Conservation (phyloP, 2,113 vertebrate genomes). For the Tachuris rubrigastra region DNA sequence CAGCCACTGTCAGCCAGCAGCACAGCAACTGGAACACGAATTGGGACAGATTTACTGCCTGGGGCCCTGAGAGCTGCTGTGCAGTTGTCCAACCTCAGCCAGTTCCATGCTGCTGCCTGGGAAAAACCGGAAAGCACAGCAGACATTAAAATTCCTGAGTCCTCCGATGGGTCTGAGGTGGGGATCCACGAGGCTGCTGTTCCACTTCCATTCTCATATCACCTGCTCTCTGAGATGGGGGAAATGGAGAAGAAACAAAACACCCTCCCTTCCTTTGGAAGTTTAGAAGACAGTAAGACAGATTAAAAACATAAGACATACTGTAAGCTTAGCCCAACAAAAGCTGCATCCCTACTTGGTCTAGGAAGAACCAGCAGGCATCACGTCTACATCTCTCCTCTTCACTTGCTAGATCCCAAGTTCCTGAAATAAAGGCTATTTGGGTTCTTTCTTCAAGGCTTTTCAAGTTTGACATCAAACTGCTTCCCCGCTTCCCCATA, state of each 20-base stretch:
- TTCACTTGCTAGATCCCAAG: not conserved
- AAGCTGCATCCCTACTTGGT: not conserved
- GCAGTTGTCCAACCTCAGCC: not conserved
- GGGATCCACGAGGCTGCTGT: not conserved
- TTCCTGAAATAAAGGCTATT: not conserved
- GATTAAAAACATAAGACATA: not conserved
- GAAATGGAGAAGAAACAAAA: not conserved
- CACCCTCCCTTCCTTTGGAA: not conserved
- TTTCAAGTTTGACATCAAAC: not conserved
- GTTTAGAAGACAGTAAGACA: not conserved
- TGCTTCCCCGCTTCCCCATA: not conserved
- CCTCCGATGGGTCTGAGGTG: not conserved
- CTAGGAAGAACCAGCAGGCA: not conserved
- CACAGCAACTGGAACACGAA: not conserved
- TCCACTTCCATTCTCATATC: not conserved
- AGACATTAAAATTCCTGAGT: not conserved
- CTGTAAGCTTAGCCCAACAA: not conserved
- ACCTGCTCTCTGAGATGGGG: not conserved
- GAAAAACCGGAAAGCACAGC: not conserved
- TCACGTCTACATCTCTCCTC: not conserved
- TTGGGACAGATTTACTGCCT: not conserved
- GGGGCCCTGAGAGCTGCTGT: not conserved
- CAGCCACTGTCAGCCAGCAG: not conserved
- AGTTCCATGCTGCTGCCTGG: not conserved
- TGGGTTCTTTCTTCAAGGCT: not conserved